Conservation (phyloP, 2,797 vertebrate species). For the Protonibea diacanthus region DNA sequence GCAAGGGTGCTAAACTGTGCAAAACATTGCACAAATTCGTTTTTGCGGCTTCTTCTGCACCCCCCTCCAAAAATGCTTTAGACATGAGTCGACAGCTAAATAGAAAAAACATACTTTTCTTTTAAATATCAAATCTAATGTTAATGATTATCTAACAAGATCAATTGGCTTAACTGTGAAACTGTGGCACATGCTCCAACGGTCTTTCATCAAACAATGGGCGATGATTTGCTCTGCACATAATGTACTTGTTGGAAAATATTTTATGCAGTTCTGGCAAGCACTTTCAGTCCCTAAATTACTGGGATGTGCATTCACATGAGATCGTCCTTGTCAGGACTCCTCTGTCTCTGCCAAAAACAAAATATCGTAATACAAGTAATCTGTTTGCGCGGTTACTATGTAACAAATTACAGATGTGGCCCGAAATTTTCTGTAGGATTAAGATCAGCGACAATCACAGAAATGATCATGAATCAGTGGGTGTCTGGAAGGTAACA, state of each 20-base stretch:
- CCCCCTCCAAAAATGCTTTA: not conserved
- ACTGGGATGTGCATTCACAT: constrained; percentile 42
- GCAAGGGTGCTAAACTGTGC: constrained; percentile 12
- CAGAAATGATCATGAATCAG: constrained; percentile 52
- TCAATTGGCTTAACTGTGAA: not conserved
- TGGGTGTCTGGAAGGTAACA: constrained; percentile 44
- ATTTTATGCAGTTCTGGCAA: constrained; percentile 46
- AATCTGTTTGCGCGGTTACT: constrained; percentile 16
- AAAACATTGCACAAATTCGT: constrained; percentile 19
- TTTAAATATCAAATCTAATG: constrained; percentile 22
- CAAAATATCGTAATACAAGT: constrained; percentile 24
- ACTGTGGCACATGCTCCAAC: constrained; percentile 14
- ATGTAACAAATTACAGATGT: constrained; percentile 31
- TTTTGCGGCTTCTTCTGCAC: constrained; percentile 2
- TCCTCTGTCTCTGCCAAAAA: constrained; percentile 34
- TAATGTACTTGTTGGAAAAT: constrained; percentile 57
- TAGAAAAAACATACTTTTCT: not conserved
- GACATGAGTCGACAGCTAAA: constrained; percentile 4
- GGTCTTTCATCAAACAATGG: constrained; percentile 51
- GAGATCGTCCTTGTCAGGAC: constrained; percentile 35
- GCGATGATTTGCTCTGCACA: constrained; percentile 46
- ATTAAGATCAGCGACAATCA: constrained; percentile 54
- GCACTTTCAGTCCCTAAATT: constrained; percentile 41
- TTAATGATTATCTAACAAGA: constrained; percentile 24
- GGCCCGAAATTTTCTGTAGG: constrained; percentile 26